Evolutionary conservation across 2,113 vertebrate species (phyloP).

Genomic region (Tragelaphus scriptus): DNA sequence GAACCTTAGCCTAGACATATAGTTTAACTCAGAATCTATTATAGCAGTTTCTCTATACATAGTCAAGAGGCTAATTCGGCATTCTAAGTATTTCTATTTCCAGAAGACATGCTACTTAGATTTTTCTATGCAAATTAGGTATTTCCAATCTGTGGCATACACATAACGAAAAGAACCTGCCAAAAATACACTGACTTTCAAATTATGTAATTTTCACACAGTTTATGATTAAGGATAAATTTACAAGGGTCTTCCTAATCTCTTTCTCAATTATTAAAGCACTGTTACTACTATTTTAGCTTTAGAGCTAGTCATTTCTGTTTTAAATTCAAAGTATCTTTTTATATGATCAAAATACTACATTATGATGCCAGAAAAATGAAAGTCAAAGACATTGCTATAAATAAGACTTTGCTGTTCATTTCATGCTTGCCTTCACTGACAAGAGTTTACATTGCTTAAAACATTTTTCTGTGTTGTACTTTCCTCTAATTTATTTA

Average conservation of each 20-base stretch:
- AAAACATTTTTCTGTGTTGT: neutral
- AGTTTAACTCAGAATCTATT: conserved; percentile 70
- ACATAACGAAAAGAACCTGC: conserved; percentile 31
- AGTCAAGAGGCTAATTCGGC: conserved; percentile 65
- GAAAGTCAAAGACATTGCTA: conserved; percentile 24
- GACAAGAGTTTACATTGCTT: neutral
- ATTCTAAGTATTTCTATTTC: conserved; percentile 49
- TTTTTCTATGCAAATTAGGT: conserved; percentile 56
- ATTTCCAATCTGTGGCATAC: conserved; percentile 18
- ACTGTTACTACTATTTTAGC: neutral
- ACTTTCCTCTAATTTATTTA: conserved; percentile 17
- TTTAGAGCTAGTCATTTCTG: conserved; percentile 28
- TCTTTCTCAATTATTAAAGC: conserved; percentile 35
- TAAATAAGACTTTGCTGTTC: neutral
- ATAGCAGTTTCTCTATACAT: conserved; percentile 35
- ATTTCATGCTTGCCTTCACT: neutral
- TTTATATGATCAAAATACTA: conserved; percentile 34
- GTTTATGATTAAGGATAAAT: conserved; percentile 38
- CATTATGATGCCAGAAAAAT: neutral
- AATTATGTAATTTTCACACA: conserved; percentile 28
- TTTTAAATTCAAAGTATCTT: neutral
- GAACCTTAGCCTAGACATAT: conserved; percentile 47
- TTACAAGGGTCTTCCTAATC: conserved; percentile 24
- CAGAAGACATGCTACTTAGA: conserved; percentile 40
- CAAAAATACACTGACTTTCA: conserved; percentile 47